Conservation (phyloP, 1,140 invertebrate genomes). For the Eriocheir sinensis region DNA sequence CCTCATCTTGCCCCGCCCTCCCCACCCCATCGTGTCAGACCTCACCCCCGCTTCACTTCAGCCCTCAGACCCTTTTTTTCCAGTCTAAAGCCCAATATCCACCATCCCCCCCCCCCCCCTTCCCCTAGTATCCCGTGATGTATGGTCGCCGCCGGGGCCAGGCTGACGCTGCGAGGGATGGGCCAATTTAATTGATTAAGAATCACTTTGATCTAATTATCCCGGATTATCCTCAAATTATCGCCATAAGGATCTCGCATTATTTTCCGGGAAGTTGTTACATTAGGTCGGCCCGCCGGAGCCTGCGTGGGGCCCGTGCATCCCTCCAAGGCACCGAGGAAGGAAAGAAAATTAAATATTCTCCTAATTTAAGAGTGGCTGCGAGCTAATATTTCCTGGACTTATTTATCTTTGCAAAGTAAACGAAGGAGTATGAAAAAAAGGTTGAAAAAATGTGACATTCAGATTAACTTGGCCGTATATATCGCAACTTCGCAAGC, state of each 20-base stretch:
- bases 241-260: neutral
- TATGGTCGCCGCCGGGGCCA: neutral
- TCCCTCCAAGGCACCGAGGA: neutral
- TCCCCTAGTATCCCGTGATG: neutral
- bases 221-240: neutral
- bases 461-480: neutral
- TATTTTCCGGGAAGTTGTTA: neutral
- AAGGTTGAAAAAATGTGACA: neutral
- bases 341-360: too few relatives aligned
- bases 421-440: neutral
- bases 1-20: too few relatives aligned
- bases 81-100: too few relatives aligned
- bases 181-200: neutral
- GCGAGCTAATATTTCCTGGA: neutral
- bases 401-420: neutral
- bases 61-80: too few relatives aligned
- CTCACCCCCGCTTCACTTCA: too few relatives aligned
- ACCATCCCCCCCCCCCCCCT: neutral
- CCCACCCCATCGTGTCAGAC: too few relatives aligned
- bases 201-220: neutral
- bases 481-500: too few relatives aligned
- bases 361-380: too few relatives aligned
- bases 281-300: too few relatives aligned
- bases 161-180: neutral
- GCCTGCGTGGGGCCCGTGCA: too few relatives aligned